Conservation (phyloP, 1,140 invertebrate species). For the Sinonovacula constricta region DNA sequence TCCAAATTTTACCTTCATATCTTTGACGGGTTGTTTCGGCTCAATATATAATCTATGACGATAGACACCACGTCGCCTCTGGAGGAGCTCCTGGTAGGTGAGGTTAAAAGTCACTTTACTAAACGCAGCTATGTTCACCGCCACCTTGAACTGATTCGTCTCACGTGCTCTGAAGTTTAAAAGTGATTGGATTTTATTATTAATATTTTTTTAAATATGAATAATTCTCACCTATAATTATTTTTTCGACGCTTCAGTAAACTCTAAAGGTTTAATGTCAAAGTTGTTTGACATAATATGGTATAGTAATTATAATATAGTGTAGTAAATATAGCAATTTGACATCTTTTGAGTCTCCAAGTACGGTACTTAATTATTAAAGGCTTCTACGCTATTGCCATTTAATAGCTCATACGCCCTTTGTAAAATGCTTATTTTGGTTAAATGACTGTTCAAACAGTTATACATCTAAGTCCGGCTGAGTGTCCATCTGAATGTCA, state of each 20-base stretch:
- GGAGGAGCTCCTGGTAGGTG: constrained; percentile 69
- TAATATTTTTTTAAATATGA: background rate
- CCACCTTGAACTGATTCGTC: constrained; percentile 69
- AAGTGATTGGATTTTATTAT: background rate
- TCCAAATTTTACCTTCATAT: constrained; percentile 54
- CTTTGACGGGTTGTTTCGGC: constrained; percentile 64
- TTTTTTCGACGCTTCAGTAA: too few relatives aligned
- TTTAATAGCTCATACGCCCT: background rate
- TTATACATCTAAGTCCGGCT: too few relatives aligned
- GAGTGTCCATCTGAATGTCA: background rate
- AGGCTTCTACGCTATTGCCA: background rate
- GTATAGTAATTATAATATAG: background rate
- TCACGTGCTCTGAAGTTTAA: constrained; percentile 60
- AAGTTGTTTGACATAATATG: background rate
- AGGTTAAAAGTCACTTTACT: constrained; percentile 66
- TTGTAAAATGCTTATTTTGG: background rate
- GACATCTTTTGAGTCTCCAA: background rate
- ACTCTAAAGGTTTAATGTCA: too few relatives aligned
- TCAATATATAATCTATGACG: constrained; percentile 66
- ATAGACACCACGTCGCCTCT: constrained; percentile 60
- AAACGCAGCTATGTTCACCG: constrained; percentile 65
- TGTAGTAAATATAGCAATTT: background rate
- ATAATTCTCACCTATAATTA: background rate
- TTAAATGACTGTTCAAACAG: background rate
- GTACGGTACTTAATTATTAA: background rate